phyloP scores from a whole-genome alignment of 2,888 invertebrate genomes.

The Atethmia centrago region DNA sequence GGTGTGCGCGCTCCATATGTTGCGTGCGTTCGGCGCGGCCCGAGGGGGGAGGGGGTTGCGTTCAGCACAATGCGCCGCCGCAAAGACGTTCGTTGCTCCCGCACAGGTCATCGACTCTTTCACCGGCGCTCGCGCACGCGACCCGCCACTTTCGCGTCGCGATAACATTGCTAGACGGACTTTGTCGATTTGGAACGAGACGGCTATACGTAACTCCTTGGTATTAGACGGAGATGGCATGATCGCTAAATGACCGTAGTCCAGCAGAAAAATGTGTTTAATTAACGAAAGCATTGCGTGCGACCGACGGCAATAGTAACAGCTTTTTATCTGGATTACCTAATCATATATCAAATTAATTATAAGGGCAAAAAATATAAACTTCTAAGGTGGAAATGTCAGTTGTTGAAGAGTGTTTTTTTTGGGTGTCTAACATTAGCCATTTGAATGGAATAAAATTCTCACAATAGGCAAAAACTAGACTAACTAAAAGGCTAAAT shows the following conservation, averaged over 20 bases:
- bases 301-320: conserved; percentile 43
- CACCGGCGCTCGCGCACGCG: conserved; percentile 86
- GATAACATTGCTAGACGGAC: conserved; percentile 79
- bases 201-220: conserved; percentile 42
- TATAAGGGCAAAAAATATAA: conserved; percentile 36
- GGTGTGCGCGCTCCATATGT: conserved; percentile 70
- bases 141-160: conserved; percentile 86
- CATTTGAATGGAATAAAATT: neutral
- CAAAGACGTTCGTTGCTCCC: conserved; percentile 91
- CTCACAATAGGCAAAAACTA: neutral
- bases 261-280: conserved; percentile 67
- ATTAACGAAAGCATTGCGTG: conserved; percentile 71
- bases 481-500: neutral
- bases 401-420: neutral
- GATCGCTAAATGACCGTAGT: conserved; percentile 65
- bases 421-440: neutral
- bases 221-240: conserved; percentile 59
- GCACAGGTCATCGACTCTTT: conserved; percentile 89
- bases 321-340: conserved; percentile 57
- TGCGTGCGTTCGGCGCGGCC: conserved; percentile 69
- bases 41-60: conserved; percentile 71
- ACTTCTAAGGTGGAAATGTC: conserved; percentile 10
- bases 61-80: conserved; percentile 79
- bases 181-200: conserved; percentile 76
- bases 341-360: conserved; percentile 49